Evolutionary conservation across 1,140 invertebrate genomes (phyloP).

Genomic region (Magallana gigas): DNA sequence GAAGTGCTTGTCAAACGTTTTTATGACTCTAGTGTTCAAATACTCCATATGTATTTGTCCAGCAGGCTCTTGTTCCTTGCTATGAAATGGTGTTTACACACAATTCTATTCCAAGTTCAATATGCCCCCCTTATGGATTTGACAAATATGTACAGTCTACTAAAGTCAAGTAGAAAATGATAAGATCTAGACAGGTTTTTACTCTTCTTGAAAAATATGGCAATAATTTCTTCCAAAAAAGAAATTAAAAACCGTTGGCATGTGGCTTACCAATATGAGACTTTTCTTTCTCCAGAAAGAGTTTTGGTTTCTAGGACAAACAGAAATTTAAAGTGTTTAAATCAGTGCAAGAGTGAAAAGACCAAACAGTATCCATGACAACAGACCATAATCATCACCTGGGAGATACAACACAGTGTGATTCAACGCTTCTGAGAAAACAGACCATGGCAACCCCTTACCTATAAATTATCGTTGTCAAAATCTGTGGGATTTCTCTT

Average conservation of each 20-base stretch:
- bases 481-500: no score
- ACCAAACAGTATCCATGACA: neutral
- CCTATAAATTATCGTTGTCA: no score
- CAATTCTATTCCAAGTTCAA: conserved; percentile 31
- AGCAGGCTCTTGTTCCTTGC: neutral
- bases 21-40: conserved; percentile 30
- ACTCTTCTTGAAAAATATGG: conserved; percentile 3
- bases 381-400: neutral
- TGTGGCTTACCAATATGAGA: neutral
- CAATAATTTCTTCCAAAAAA: neutral
- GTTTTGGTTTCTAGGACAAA: neutral
- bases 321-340: neutral
- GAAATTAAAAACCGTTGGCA: neutral
- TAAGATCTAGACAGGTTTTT: conserved; percentile 26
- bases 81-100: conserved; percentile 36
- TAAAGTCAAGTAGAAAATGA: conserved; percentile 31
- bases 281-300: neutral
- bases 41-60: conserved; percentile 31
- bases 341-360: no score
- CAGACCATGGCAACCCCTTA: no score
- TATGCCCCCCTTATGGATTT: conserved; percentile 26
- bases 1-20: conserved; percentile 33
- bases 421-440: neutral
- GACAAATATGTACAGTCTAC: conserved; percentile 36
- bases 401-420: neutral